phyloP scores from a whole-genome alignment of 2,888 invertebrate genomes.

The Amitus sp. region DNA sequence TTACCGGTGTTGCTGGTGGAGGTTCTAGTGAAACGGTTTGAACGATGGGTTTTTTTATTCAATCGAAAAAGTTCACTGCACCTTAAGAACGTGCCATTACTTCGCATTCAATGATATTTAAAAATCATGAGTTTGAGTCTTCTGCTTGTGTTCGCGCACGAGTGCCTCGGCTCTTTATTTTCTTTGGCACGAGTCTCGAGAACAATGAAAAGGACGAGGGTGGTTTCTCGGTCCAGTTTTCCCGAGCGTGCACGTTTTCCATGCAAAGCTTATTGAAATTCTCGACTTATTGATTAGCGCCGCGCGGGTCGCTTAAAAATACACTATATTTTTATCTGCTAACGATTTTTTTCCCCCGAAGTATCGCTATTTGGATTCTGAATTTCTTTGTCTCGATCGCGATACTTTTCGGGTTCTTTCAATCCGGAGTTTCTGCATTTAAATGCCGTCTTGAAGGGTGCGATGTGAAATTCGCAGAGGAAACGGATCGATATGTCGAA shows the following conservation, averaged over 20 bases:
- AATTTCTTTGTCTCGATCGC: too few relatives aligned
- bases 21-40: too few relatives aligned
- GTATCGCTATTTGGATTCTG: not conserved
- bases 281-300: constrained; percentile 3
- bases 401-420: too few relatives aligned
- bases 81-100: too few relatives aligned
- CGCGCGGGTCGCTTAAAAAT: not conserved
- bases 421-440: not conserved
- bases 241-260: not conserved
- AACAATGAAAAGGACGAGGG: not conserved
- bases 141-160: too few relatives aligned
- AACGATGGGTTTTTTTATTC: too few relatives aligned
- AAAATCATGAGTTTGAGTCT: too few relatives aligned
- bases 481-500: constrained; percentile 7
- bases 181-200: not conserved
- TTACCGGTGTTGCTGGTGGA: too few relatives aligned
- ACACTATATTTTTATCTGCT: not conserved
- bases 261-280: not conserved
- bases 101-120: too few relatives aligned
- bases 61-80: too few relatives aligned
- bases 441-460: constrained; percentile 1
- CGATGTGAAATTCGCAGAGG: constrained; percentile 11
- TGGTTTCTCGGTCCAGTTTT: not conserved
- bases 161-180: too few relatives aligned
- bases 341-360: not conserved